Conservation (phyloP, 2,888 invertebrate genomes). For the Eupithecia abbreviata region DNA sequence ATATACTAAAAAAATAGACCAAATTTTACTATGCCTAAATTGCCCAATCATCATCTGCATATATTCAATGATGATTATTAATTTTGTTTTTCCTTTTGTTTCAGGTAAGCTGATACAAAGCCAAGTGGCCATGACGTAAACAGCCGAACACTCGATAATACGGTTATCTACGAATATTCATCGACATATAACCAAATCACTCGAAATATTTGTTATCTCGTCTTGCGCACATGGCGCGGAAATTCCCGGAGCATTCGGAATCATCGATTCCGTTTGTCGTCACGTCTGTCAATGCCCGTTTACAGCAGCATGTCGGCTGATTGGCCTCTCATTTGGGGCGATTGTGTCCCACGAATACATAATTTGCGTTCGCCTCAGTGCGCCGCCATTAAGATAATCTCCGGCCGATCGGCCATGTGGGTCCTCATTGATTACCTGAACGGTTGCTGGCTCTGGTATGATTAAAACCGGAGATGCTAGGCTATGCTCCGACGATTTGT, state of each 20-base stretch:
- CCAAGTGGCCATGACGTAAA: neutral
- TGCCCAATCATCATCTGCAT: too few relatives aligned
- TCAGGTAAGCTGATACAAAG: conserved; percentile 23
- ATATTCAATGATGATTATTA: neutral
- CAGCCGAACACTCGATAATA: neutral
- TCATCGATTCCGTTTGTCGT: conserved; percentile 68
- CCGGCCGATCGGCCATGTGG: conserved; percentile 55
- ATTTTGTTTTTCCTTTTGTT: conserved; percentile 14
- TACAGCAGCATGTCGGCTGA: conserved; percentile 67
- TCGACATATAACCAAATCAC: conserved; percentile 7
- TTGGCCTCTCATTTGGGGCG: conserved; percentile 80
- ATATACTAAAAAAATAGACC: too few relatives aligned
- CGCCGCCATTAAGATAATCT: conserved; percentile 78
- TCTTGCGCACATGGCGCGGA: conserved; percentile 21
- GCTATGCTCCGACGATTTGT: conserved; percentile 18
- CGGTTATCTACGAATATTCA: conserved; percentile 4
- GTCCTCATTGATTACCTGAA: conserved; percentile 63
- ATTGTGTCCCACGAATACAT: conserved; percentile 79
- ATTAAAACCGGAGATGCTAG: conserved; percentile 39
- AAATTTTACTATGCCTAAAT: neutral
- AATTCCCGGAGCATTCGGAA: conserved; percentile 50
- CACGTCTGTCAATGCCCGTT: conserved; percentile 68
- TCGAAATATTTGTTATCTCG: conserved; percentile 17
- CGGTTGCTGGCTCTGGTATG: conserved; percentile 34
- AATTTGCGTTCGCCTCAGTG: conserved; percentile 68